Evolutionary conservation across 2,113 vertebrate genomes (phyloP), one percentile per base, ranked within the genome.

Genomic region (Pao palembangensis): DNA sequence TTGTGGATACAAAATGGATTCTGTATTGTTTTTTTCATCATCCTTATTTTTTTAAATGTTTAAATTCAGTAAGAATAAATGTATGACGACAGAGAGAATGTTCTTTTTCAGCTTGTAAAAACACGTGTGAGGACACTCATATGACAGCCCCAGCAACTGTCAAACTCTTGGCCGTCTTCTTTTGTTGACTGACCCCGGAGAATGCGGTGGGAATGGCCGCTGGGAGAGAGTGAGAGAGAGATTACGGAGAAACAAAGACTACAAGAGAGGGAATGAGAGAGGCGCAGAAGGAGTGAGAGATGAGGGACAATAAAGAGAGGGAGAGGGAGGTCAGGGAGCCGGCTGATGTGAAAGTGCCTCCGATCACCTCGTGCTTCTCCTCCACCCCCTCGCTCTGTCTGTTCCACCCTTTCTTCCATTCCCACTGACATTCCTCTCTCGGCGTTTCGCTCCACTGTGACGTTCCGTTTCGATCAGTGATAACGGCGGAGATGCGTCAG

Each of bases 361-460:
- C 67, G 70, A 85, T 86, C 73, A 84, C 75, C 82, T 81, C 82
- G 80, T 80, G 76, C 87, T 83, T 89, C 69, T 83, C 80, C 74
- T 81, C 75, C 66, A 28, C 83, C 79, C 80, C 77, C 79, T 65
- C 63, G 28, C 67, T 78, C 83, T 81, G 63, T 81, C 67, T 78
- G 61, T 80, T 77, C 72, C 72, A 20, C 78, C 74, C 82, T 84
- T 73, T 82, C 79, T 61, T 70, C 51, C 68, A 18, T 80, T 88
- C 86, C 85, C 85, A 87, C 85, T 84, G 83, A 80, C 83, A 88
- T 88, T 88, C 87, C 85, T 78, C 74, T 88, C 85, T 81, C 83
- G 84, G 87, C 67, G 69, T 83, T 84, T 83, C 82, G 73, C 73
- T 80, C 67, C 67, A 21, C 58, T 64, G 65, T 87, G 85, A 88